These are phyloP conservation scores for Promerops cafer DNA, from an alignment of 2,113 vertebrate genomes.

Conservation along the genomic window DNA sequence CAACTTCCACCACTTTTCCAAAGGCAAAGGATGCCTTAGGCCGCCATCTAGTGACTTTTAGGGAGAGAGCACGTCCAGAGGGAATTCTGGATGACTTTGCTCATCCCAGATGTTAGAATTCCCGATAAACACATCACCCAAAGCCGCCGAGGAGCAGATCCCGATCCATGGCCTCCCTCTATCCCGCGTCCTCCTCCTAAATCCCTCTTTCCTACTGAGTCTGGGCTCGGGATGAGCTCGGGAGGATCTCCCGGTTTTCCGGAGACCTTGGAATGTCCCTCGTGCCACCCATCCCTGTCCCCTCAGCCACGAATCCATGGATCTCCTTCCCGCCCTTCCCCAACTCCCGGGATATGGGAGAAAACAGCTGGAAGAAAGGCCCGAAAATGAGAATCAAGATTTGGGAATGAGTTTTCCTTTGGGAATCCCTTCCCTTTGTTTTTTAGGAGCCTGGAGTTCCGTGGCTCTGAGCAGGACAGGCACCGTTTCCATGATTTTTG, in stretches of 20 bases:
- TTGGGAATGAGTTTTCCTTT: neutral
- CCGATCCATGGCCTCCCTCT: rapidly evolving
- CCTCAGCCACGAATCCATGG: neutral
- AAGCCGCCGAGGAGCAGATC: neutral
- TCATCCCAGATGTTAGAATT: neutral
- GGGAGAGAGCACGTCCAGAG: neutral
- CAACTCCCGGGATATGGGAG: rapidly evolving
- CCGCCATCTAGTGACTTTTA: conserved; percentile 36
- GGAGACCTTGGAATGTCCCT: neutral
- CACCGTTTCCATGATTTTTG: neutral
- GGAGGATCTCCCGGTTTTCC: neutral
- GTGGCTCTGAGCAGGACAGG: neutral
- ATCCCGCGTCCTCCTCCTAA: neutral
- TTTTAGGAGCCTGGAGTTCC: neutral
- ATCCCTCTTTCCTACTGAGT: neutral
- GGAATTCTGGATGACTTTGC: rapidly evolving
- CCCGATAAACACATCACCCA: neutral
- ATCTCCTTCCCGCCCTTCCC: neutral
- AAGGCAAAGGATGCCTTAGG: neutral
- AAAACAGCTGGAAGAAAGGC: neutral
- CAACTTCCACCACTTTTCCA: neutral
- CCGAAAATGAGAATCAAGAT: neutral
- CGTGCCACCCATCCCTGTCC: rapidly evolving
- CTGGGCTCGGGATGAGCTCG: rapidly evolving
- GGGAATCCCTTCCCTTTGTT: neutral